Conservation (phyloP, 2,888 invertebrate species). For the Sarcophaga variegata region DNA sequence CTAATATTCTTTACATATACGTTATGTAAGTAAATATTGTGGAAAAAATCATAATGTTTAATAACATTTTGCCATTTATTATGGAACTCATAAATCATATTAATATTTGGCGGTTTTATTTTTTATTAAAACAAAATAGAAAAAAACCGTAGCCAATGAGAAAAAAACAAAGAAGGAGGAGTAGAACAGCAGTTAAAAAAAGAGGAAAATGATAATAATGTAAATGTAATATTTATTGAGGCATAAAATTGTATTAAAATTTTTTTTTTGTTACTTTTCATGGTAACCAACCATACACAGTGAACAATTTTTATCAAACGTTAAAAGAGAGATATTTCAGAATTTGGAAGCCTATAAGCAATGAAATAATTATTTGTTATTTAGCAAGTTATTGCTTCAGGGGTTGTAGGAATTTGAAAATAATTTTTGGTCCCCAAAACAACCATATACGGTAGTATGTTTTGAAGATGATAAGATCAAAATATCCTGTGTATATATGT, state of each 20-base stretch:
- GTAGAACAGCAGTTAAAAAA: background rate
- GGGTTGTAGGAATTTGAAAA: too few relatives aligned
- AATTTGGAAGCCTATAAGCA: background rate
- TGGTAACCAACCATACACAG: conserved; percentile 24
- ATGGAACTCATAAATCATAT: conserved; percentile 51
- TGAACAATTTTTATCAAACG: background rate
- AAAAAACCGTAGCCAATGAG: background rate
- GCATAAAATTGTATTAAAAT: conserved; percentile 63
- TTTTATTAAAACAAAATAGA: conserved; percentile 22
- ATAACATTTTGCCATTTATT: conserved; percentile 57
- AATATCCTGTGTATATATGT: too few relatives aligned
- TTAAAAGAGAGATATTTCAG: background rate
- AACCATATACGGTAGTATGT: too few relatives aligned
- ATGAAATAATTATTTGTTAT: too few relatives aligned
- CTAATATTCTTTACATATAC: too few relatives aligned
- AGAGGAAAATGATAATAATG: conserved; percentile 5
- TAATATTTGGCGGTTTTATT: conserved; percentile 51
- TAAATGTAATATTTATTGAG: conserved; percentile 63
- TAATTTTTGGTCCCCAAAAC: too few relatives aligned
- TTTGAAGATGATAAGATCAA: too few relatives aligned
- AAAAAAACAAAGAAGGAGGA: background rate
- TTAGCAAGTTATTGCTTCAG: too few relatives aligned
- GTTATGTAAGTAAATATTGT: too few relatives aligned
- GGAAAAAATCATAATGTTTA: conserved; percentile 45
- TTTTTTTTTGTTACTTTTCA: background rate